phyloP scores from a whole-genome alignment of 2,888 invertebrate genomes.

The Lymantria monacha region DNA sequence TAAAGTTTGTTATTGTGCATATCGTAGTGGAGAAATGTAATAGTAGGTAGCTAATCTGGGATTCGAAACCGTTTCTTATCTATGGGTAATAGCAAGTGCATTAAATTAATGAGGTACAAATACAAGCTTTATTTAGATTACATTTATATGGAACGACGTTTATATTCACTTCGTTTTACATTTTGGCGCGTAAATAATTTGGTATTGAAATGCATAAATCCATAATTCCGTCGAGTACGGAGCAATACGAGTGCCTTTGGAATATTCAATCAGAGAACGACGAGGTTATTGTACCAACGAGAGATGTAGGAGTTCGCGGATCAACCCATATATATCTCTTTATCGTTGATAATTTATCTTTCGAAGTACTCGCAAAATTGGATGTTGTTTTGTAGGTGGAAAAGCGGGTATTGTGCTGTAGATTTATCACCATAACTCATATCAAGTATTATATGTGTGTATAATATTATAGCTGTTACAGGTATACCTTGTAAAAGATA shows the following conservation, averaged over 20 bases:
- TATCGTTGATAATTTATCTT: conserved; percentile 6
- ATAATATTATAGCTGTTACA: no score
- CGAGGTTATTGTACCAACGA: conserved; percentile 18
- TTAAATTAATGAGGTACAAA: no score
- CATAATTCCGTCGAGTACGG: conserved; percentile 25
- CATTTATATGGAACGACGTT: not conserved
- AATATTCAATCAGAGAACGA: conserved; percentile 31
- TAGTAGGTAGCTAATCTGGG: no score
- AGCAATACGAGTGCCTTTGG: conserved; percentile 26
- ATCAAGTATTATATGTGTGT: no score
- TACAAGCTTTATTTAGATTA: not conserved
- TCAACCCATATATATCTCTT: conserved; percentile 3
- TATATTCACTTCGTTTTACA: conserved; percentile 23
- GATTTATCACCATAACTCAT: not conserved
- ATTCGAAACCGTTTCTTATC: no score
- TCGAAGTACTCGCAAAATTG: not conserved
- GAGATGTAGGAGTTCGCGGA: conserved; percentile 12
- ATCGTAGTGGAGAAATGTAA: no score
- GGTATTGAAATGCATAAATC: conserved; percentile 32
- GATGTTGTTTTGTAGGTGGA: not conserved
- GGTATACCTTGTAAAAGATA: no score
- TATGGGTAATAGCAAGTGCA: no score
- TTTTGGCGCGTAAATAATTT: conserved; percentile 36
- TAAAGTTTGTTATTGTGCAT: no score
- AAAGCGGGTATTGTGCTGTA: not conserved